These are phyloP conservation scores for Anastrepha ludens DNA, from an alignment of 1,140 invertebrate genomes.

Conservation along the genomic window DNA sequence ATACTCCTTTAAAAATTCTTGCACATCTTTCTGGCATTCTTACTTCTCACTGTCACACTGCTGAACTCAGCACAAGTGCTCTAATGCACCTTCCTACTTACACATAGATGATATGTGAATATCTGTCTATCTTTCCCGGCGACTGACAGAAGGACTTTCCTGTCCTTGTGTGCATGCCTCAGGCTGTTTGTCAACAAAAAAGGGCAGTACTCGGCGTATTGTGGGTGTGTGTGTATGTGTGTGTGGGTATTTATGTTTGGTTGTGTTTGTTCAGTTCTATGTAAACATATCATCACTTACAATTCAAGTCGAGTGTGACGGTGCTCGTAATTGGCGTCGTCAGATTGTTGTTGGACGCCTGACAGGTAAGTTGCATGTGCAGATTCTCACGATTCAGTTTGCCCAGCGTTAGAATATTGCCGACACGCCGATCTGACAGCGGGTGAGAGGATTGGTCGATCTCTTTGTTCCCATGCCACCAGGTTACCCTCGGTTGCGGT, in stretches of 20 bases:
- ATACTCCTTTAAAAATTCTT: background rate
- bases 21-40: background rate
- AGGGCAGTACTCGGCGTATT: background rate
- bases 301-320: conserved; percentile 85
- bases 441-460: conserved; percentile 82
- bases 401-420: conserved; percentile 81
- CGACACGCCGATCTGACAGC: conserved; percentile 79
- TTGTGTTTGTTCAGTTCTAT: background rate
- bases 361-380: conserved; percentile 82
- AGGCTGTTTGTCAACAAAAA: conserved; percentile 29
- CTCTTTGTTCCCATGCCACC: conserved; percentile 88
- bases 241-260: background rate
- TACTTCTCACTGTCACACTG: background rate
- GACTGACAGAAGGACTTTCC: background rate
- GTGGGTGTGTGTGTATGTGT: background rate
- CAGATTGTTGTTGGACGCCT: conserved; percentile 86
- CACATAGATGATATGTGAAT: background rate
- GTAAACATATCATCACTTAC: conserved; percentile 77
- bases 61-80: background rate
- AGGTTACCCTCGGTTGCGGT: conserved; percentile 86
- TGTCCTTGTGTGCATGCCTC: background rate
- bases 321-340: conserved; percentile 83
- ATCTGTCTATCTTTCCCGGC: background rate
- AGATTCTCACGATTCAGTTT: conserved; percentile 81
- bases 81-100: background rate